Evolutionary conservation across 2,797 vertebrate species (phyloP), one percentile per base, ranked within the genome.

Genomic region (Phalanger gymnotis): DNA sequence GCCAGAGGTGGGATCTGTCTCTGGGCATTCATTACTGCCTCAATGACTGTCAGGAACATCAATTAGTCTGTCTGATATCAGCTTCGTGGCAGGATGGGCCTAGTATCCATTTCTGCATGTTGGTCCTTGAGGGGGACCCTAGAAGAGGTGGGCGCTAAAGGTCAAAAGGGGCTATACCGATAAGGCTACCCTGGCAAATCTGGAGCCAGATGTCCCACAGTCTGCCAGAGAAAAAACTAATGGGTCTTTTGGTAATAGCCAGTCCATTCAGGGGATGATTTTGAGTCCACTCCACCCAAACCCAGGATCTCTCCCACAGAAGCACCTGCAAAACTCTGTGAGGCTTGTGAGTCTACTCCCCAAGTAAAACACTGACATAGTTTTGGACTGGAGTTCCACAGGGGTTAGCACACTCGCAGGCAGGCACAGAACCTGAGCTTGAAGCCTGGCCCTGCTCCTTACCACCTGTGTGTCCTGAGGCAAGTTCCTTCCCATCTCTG

Each of bases 1-100:
- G 94, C 92, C 96, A 97, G 97, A 97, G 95, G 92, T 93, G 40
- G 95, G 94, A 55, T 96, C 81, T 61, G 57, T 51, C 58, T 96
- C 97, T 92, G 66, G 10, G 96, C 96, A 98, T 98, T 96, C 90
- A 96, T 97, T 97, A 97, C 54, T 2, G 9, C 73, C 22, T 11
- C 73, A 27, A 16, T 25, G 3, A 87, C 22, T 28, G 40, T 40
- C 40, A 51, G 73, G 40, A 51, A 87, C 73, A 40, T 19, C 5
- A 51, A 27, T 27, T 9, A 25, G 25, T 27, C 73, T 51, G 25
- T 25, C 25, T 30, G 56, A 57, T 10, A 11, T 27, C 73, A 51
- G 40, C 25, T 47, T 47, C 25, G 11, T 0, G 10, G 47, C 40
- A 51, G 40, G 9, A 22, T 2, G 2, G 30, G 16, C 7, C 7